Evolutionary conservation across 2,888 invertebrate genomes (phyloP), one percentile per base, ranked within the genome.

Genomic region (Brassicogethes aeneus): DNA sequence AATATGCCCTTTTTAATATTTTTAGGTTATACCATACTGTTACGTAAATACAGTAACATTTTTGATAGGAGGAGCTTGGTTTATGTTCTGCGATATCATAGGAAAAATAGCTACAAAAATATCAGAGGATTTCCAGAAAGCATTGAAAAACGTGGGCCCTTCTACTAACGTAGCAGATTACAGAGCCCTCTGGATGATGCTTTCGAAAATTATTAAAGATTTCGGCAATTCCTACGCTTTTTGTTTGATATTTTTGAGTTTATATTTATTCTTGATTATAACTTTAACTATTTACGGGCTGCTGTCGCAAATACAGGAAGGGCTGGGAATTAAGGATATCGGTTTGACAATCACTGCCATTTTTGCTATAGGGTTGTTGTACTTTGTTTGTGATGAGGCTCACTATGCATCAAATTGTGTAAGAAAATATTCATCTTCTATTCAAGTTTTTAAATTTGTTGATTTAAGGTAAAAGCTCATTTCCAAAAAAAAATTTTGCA

Each of bases 261-360:
- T 83, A 2, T 83, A 83, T 58, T 69, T 84, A 8, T 84, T 84
- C 57, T 73, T 83, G 8, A 79, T 82, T 42, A 82, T 84, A 38
- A 84, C 83, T 0, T 62, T 84, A n/a, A 83, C 83, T 0, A 79
- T 84, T 52, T 84, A 84, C 52, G 83, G 84, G 0, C 66, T 84
- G 2, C 71, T 84, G 59, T 83, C 83, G 8, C 82, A 83, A 62
- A 75, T 84, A 15, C 82, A 82, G 16, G 79, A 78, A 43, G 83
- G 84, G 1, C 77, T 83, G 42, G 80, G 82, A n/a, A 69, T 76
- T 12, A 83, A 83, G 59, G 83, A 84, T 53, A 76, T 84, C 39
- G 83, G 83, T 1, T 58, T 83, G 16, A 77, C 79, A 0, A 68
- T 83, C 31, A 82, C 82, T 1, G 82, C 82, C 1, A 58, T 74